These are phyloP conservation scores for Bradynema listronoti DNA, from an alignment of 1,140 invertebrate genomes.

Conservation along the genomic window DNA sequence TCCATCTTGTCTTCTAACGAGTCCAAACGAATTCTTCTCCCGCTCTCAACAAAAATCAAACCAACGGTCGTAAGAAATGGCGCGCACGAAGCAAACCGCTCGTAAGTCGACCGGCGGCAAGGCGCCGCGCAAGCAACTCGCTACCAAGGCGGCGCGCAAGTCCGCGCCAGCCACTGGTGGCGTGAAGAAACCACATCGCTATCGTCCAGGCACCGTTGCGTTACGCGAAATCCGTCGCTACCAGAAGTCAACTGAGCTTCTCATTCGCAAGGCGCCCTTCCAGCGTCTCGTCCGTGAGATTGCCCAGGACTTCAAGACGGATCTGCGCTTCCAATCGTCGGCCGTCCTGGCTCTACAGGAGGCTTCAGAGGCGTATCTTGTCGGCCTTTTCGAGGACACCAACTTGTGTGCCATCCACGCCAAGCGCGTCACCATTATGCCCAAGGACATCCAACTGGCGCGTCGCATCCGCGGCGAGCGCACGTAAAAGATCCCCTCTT, in stretches of 20 bases:
- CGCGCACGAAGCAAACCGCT: slow-evolving; percentile 76
- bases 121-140: slow-evolving; percentile 77
- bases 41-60: too few relatives aligned
- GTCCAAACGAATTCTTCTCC: too few relatives aligned
- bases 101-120: slow-evolving; percentile 72
- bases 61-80: slow-evolving; percentile 62
- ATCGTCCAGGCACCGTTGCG: slow-evolving; percentile 59
- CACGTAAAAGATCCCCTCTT: slow-evolving; percentile 54
- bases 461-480: slow-evolving; percentile 68
- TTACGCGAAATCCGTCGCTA: slow-evolving; percentile 61
- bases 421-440: slow-evolving; percentile 89
- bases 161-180: slow-evolving; percentile 71
- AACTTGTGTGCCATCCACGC: slow-evolving; percentile 88
- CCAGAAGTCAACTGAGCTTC: slow-evolving; percentile 69
- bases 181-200: slow-evolving; percentile 71
- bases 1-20: too few relatives aligned
- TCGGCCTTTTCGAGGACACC: slow-evolving; percentile 81
- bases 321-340: slow-evolving; percentile 71
- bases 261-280: slow-evolving; percentile 64
- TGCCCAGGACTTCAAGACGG: slow-evolving; percentile 73
- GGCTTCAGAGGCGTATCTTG: slow-evolving; percentile 79
- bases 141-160: slow-evolving; percentile 71
- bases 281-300: slow-evolving; percentile 67
- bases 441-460: slow-evolving; percentile 84
- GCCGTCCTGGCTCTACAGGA: slow-evolving; percentile 66